Percentiles rank a stretch among this genome's conserved stretches.
These are phyloP conservation scores for Agrypnia vestita DNA, from an alignment of 1,140 invertebrate species.

Conservation along the genomic window DNA sequence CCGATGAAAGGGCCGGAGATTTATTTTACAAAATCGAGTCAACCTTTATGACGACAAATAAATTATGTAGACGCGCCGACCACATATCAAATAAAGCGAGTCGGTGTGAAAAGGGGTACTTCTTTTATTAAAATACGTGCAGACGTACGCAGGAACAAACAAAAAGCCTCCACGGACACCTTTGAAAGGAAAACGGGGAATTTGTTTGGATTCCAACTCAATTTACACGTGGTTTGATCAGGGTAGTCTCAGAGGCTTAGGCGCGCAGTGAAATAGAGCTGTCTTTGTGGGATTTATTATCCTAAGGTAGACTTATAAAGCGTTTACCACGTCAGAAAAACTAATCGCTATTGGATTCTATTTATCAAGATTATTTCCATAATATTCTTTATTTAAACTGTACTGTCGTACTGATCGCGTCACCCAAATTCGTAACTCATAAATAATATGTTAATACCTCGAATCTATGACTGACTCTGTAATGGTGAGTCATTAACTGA, in stretches of 20 bases:
- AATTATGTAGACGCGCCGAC: constrained; percentile 27
- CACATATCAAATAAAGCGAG: constrained; percentile 22
- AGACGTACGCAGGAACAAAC: constrained; percentile 13
- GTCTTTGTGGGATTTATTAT: too few species aligned
- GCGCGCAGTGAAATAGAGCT: too few species aligned
- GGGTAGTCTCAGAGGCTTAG: background rate
- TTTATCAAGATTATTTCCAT: too few species aligned
- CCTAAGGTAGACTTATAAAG: too few species aligned
- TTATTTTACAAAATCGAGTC: constrained; percentile 23
- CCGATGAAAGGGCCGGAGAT: background rate
- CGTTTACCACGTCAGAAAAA: too few species aligned
- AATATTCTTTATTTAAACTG: too few species aligned
- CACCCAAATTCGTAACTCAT: too few species aligned
- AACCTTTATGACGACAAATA: constrained; percentile 21
- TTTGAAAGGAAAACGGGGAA: background rate
- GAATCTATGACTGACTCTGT: too few species aligned
- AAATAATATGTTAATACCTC: too few species aligned
- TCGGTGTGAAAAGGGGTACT: background rate
- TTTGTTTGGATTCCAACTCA: constrained; percentile 19
- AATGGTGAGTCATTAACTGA: too few species aligned
- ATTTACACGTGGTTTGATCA: constrained; percentile 2
- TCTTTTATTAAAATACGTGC: constrained; percentile 27
- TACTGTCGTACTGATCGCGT: too few species aligned
- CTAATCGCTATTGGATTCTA: too few species aligned
- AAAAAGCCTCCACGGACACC: background rate